These are phyloP conservation scores for Bubo blakistoni DNA, from an alignment of 2,113 vertebrate genomes.

Conservation along the genomic window DNA sequence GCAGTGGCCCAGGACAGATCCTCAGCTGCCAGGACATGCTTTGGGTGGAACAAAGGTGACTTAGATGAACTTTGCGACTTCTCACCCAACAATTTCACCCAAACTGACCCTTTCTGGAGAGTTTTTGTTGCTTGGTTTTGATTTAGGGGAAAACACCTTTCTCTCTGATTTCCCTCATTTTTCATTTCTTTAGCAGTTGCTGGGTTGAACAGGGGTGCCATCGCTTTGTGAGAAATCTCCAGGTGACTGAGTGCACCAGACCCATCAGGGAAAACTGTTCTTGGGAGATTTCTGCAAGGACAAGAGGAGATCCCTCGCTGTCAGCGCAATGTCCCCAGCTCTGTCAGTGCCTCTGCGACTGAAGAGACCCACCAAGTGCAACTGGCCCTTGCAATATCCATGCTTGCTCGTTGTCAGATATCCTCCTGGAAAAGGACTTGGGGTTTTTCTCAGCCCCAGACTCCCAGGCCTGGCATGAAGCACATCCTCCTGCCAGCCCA, in stretches of 20 bases:
- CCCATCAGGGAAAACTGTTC: not conserved
- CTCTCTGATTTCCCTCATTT: not conserved
- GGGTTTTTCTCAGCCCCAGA: not conserved
- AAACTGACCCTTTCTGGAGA: not conserved
- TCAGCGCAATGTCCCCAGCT: not conserved
- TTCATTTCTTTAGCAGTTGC: not conserved
- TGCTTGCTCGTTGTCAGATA: not conserved
- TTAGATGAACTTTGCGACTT: not conserved
- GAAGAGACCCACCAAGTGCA: not conserved
- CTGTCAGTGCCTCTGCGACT: fast-evolving
- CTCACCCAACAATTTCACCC: not conserved
- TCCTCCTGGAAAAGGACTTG: not conserved
- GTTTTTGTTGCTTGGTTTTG: not conserved
- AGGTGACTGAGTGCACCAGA: not conserved
- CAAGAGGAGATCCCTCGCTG: not conserved
- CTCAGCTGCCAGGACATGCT: not conserved
- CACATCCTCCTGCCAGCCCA: not conserved
- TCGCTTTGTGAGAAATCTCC: fast-evolving
- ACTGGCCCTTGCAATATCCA: not conserved
- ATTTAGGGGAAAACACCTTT: not conserved
- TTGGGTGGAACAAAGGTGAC: not conserved
- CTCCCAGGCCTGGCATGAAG: not conserved
- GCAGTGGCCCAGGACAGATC: not conserved
- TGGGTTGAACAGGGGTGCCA: not conserved
- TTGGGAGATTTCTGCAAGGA: not conserved